A percentile compares a stretch with the other conserved stretches of the same genome.
These are phyloP conservation scores for Pogonocherus hispidulus DNA, from an alignment of 2,888 invertebrate species.

Conservation along the genomic window DNA sequence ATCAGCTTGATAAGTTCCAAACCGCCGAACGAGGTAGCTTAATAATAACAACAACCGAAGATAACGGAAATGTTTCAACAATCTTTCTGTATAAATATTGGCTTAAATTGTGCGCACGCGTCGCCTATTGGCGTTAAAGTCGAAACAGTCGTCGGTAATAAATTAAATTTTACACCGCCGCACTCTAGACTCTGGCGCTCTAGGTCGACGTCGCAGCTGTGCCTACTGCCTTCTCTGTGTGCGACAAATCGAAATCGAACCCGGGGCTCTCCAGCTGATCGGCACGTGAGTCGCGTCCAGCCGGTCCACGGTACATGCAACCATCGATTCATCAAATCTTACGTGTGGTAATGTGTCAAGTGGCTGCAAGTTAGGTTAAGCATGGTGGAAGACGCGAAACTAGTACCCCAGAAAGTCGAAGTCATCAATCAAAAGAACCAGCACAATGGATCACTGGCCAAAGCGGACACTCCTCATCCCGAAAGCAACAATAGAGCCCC, in stretches of 20 bases:
- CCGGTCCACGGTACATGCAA: conserved; percentile 18
- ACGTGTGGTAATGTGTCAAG: conserved; percentile 39
- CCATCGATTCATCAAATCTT: neutral
- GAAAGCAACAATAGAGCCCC: conserved; percentile 63
- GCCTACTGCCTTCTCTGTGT: too few relatives aligned
- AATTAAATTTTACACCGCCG: conserved; percentile 13
- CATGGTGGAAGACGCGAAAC: conserved; percentile 50
- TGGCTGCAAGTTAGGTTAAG: conserved; percentile 42
- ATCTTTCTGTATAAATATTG: neutral
- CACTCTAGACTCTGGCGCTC: neutral
- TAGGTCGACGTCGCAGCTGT: conserved; percentile 13
- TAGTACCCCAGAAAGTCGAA: conserved; percentile 31
- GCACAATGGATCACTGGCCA: conserved; percentile 34
- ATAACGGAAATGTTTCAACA: neutral
- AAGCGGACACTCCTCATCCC: neutral
- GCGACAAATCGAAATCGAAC: conserved; percentile 20
- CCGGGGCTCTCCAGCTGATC: conserved; percentile 32
- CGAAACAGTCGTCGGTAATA: conserved; percentile 12
- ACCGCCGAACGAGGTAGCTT: neutral
- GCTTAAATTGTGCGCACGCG: conserved; percentile 20
- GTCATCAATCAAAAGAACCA: conserved; percentile 32
- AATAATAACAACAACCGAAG: neutral
- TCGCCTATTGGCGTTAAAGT: conserved; percentile 9
- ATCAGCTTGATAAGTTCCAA: neutral
- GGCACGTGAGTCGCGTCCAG: conserved; percentile 38